A percentile compares a stretch with the other conserved stretches of the same genome.
Evolutionary conservation across 2,797 vertebrate species (phyloP).

Genomic region (Coluber constrictor): DNA sequence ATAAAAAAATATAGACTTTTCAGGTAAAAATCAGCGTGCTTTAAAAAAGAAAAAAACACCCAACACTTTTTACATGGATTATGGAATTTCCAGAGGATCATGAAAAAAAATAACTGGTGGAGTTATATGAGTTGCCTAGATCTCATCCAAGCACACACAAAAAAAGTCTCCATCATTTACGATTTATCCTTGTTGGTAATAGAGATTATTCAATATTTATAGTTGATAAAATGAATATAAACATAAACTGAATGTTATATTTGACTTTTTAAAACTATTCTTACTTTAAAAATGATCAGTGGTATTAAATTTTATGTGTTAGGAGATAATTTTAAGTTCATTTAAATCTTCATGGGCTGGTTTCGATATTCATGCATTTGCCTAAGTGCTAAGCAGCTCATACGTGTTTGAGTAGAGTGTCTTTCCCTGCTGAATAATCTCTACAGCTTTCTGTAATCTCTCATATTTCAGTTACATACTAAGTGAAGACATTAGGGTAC

Average conservation of each 20-base stretch:
- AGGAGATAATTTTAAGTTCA: background rate
- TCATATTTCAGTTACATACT: background rate
- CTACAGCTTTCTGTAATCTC: background rate
- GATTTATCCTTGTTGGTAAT: background rate
- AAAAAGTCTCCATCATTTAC: background rate
- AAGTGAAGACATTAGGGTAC: background rate
- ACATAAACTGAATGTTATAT: background rate
- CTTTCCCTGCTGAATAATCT: background rate
- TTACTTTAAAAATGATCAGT: background rate
- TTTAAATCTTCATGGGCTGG: background rate
- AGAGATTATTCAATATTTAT: background rate
- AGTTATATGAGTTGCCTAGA: background rate
- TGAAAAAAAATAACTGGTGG: background rate
- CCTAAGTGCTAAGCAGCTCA: background rate
- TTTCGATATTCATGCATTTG: background rate
- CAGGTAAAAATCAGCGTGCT: background rate
- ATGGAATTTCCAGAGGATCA: background rate
- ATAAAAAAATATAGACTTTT: background rate
- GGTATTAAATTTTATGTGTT: background rate
- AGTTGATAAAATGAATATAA: background rate
- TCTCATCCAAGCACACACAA: background rate
- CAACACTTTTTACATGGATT: background rate
- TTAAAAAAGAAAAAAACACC: background rate
- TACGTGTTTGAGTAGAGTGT: background rate
- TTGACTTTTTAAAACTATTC: background rate